Evolutionary conservation across 2,113 vertebrate species (phyloP), one percentile per base, ranked within the genome.

Genomic region (Phrynocephalus versicolor): DNA sequence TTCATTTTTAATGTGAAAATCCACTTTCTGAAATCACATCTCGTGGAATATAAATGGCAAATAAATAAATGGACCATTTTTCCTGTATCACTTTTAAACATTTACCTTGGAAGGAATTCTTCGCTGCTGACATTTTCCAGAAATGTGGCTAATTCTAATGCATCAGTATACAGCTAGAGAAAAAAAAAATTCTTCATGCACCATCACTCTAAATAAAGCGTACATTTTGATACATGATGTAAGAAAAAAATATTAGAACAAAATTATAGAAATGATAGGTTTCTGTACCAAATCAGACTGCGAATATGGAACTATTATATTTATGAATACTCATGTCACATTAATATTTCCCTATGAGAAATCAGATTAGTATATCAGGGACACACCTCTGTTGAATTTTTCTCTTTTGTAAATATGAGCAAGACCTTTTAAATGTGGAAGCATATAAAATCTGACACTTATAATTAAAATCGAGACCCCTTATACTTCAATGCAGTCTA

Each of bases 131-230:
- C 91, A 89, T 96, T 96, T 90, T 97, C 97, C 70, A 99, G 94
- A 71, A 95, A 97, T 79, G 90, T 89, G 4, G 98, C 96, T 74
- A 98, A 93, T 90, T 99, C 98, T 16, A 97, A 90, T 64, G 96
- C 96, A 93, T 99, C 98, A 35, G 99, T 95, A 92, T 98, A 99
- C 18, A 99, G 97, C 99, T 99, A 91, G 23, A 88, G 58, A 77
- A 87, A n/a, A 84, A 60, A 3, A 3, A 25, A 70, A 60, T 7
- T 70, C 55, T 87, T n/a, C n/a, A 89, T 33, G 6, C 39, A 84
- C 81, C 81, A 89, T 90, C 0, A 74, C 16, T 57, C 16, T 33
- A 33, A 27, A 0, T 30, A 73, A 10, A 1, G 16, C 33, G 70
- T 80, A 1, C 57, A 72, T 16, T 84, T 85, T 21, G 21, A 64